Evolutionary conservation across 2,113 vertebrate species (phyloP), one percentile per base, ranked within the genome.

Genomic region (Paramormyrops kingsleyae): DNA sequence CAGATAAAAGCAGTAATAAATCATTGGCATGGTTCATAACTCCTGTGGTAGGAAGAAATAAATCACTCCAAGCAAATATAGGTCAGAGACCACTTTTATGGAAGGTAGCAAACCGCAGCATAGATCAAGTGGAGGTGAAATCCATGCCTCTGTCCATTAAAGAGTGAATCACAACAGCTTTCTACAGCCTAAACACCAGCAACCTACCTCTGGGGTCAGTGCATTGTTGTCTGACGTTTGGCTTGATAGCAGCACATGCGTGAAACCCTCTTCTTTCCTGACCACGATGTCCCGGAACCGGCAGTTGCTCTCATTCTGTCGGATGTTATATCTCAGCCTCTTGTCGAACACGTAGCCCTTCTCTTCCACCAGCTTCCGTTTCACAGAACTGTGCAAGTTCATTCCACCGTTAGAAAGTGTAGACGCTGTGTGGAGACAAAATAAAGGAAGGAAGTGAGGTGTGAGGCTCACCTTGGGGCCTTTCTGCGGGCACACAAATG

Each of bases 241-340:
- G 94, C 98, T 99, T 0, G 98, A 99, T 46, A 99, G 96, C 91
- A 99, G 95, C 89, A 99, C 97, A 46, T 99, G 98, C 0, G 98
- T 99, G 95, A 99, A 99, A 44, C 98, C 98, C 49, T 99, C 98
- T 94, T 99, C 98, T 93, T 99, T 99, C 92, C 98, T 95, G 89
- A 99, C 98, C 1, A 99, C 98, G n/a, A 99, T 99, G 96, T 99
- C 98, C 89, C 98, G 96, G 94, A 98, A 99, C 52, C 97, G 97
- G 94, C 97, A 98, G 96, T 97, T 98, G 93, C 95, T 97, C 93
- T 99, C 98, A 0, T 97, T 99, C 93, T 99, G 98, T 91, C 98
- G 95, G 92, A 99, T 97, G 1, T 98, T 99, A 95, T 98, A 99
- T 94, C 98, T 97, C 92, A 99, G 96, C 92, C 98, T 96, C 94